phyloP scores from a whole-genome alignment of 2,797 vertebrate species.

The Helarctos malayanus region DNA sequence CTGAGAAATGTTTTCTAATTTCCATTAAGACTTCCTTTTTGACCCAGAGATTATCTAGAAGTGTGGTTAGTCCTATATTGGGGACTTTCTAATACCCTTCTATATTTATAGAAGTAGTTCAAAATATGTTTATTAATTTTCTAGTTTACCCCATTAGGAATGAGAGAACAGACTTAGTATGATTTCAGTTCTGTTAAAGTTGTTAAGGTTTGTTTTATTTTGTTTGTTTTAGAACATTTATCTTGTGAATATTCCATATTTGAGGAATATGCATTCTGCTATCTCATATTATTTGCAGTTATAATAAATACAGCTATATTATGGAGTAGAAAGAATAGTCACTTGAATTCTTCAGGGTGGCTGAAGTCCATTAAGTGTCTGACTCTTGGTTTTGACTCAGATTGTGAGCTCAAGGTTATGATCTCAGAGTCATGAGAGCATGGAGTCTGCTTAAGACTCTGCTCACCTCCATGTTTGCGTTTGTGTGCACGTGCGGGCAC shows the following conservation, averaged over 20 bases:
- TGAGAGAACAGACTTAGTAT: neutral
- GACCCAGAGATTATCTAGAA: conserved; percentile 6
- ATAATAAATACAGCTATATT: neutral
- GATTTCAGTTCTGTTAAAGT: neutral
- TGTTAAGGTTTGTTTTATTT: neutral
- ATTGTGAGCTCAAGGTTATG: neutral
- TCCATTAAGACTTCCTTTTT: neutral
- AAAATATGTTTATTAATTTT: neutral
- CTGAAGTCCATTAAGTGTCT: neutral
- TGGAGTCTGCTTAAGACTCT: neutral
- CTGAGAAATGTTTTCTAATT: neutral
- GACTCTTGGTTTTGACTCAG: neutral
- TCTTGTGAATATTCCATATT: neutral
- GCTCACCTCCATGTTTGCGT: neutral
- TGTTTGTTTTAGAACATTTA: neutral
- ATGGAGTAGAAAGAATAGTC: neutral
- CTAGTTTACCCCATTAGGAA: neutral
- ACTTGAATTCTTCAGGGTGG: neutral
- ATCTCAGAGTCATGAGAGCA: neutral
- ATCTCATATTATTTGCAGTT: neutral
- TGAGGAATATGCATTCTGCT: neutral
- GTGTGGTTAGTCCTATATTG: neutral
- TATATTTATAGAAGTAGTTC: neutral
- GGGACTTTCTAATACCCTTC: neutral
- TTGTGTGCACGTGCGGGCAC: neutral